A percentile compares a stretch with the other conserved stretches of the same genome.
These are phyloP conservation scores for Homalodisca vitripennis DNA, from an alignment of 1,140 invertebrate species.

Conservation along the genomic window DNA sequence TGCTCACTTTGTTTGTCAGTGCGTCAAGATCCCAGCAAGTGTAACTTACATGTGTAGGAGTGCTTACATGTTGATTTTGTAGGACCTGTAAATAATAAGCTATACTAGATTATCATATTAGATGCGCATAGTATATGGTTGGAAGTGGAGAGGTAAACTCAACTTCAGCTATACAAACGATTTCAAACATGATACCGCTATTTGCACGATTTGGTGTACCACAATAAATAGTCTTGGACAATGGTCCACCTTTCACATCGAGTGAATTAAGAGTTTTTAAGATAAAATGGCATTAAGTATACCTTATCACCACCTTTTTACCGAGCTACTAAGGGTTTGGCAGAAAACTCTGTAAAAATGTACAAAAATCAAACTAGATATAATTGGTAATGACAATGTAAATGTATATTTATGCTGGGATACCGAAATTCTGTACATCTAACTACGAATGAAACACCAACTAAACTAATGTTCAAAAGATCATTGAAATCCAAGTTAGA, in stretches of 20 bases:
- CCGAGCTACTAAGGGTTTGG: neutral
- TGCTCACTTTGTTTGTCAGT: neutral
- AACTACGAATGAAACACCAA: neutral
- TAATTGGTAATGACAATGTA: neutral
- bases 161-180: slow-evolving; percentile 13
- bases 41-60: slow-evolving; percentile 9
- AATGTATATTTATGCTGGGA: neutral
- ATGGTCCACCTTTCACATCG: neutral
- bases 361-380: neutral
- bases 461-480: neutral
- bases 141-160: slow-evolving; percentile 22
- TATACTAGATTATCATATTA: neutral
- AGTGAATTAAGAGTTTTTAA: neutral
- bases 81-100: neutral
- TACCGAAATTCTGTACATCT: neutral
- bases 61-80: slow-evolving; percentile 18
- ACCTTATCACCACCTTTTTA: slow-evolving; percentile 7
- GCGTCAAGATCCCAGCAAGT: neutral
- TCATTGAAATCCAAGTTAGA: neutral
- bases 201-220: slow-evolving; percentile 1
- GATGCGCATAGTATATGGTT: slow-evolving; percentile 25
- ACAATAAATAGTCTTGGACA: neutral
- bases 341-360: slow-evolving; percentile 1
- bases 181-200: neutral
- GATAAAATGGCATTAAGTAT: neutral